A percentile compares a stretch with the other conserved stretches of the same genome.
Conservation (phyloP, 2,797 vertebrate genomes). For the Euthynnus affinis region DNA sequence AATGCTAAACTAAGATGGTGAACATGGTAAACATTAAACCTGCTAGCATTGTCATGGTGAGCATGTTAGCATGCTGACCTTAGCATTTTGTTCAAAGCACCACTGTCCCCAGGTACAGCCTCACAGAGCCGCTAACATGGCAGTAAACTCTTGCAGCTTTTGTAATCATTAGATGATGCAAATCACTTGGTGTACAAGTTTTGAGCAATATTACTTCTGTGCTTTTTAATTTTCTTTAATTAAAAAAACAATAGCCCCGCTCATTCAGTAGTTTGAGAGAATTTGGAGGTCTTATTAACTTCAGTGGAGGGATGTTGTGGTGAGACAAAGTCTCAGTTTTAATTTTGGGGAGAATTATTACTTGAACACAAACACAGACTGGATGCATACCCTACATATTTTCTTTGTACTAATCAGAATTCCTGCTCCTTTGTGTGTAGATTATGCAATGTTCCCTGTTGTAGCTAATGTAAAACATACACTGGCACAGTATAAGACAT, state of each 20-base stretch:
- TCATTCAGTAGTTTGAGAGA: background rate
- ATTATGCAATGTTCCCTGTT: conserved; percentile 9
- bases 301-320: background rate
- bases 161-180: background rate
- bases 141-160: background rate
- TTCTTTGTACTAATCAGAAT: conserved; percentile 11
- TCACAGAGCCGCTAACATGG: too few species aligned
- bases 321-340: conserved; percentile 5
- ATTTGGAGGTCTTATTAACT: too few species aligned
- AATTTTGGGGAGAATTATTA: conserved; percentile 37
- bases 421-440: conserved; percentile 2
- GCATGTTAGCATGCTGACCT: too few species aligned
- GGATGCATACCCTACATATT: background rate
- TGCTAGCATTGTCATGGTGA: too few species aligned
- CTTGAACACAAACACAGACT: conserved; percentile 15
- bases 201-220: background rate
- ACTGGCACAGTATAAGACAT: conserved; percentile 30
- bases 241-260: too few species aligned
- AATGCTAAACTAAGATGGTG: too few species aligned
- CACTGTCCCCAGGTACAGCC: too few species aligned
- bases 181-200: background rate
- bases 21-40: too few species aligned
- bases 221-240: too few species aligned
- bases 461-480: conserved; percentile 28
- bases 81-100: too few species aligned